Evolutionary conservation across 2,113 vertebrate genomes (phyloP).

Genomic region (Empidonax alnorum): DNA sequence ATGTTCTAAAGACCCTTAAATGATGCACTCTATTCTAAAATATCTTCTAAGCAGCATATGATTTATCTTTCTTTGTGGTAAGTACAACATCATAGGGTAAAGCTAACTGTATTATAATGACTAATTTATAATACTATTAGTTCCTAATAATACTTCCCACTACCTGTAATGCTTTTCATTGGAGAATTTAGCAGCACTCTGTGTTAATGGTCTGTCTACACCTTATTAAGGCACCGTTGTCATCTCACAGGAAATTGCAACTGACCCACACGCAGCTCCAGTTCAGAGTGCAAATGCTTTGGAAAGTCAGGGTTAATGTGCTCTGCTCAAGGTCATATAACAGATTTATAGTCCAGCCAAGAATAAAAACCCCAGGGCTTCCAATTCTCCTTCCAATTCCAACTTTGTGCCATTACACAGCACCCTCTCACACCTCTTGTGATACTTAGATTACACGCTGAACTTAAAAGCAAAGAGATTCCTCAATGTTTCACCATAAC

Average conservation of each 20-base stretch:
- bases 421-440: neutral
- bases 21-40: neutral
- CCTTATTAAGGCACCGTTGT: neutral
- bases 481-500: neutral
- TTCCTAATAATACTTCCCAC: neutral
- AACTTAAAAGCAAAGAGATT: neutral
- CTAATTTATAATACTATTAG: neutral
- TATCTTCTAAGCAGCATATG: neutral
- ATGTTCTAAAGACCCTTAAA: neutral
- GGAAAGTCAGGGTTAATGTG: neutral
- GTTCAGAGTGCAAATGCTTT: neutral
- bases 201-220: neutral
- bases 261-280: neutral
- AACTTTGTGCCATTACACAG: neutral
- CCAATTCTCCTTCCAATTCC: neutral
- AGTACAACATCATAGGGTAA: neutral
- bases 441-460: neutral
- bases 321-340: neutral
- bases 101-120: neutral
- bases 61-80: neutral
- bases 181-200: neutral
- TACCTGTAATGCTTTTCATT: neutral
- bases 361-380: neutral
- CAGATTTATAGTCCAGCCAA: neutral
- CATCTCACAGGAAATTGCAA: neutral